A percentile compares a stretch with the other conserved stretches of the same genome.
Conservation (phyloP, 2,888 invertebrate genomes). For the Andrena bicolor region DNA sequence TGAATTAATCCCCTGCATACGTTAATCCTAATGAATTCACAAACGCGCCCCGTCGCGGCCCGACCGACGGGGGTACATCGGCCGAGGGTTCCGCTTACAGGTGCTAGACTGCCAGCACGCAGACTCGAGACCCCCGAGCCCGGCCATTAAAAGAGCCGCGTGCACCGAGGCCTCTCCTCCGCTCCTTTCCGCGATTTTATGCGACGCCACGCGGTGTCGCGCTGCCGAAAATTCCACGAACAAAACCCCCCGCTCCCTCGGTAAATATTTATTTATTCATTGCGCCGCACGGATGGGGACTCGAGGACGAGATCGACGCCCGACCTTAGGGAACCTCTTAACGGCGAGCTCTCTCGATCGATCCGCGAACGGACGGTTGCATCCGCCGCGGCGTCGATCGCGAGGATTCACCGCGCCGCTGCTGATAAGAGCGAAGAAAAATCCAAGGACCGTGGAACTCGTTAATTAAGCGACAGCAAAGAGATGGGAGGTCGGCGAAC, state of each 20-base stretch:
- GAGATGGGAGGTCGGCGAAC: constrained; percentile 23
- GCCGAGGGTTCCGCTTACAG: constrained; percentile 55
- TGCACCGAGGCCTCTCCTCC: constrained; percentile 1
- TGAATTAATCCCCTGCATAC: constrained; percentile 82
- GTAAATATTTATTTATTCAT: constrained; percentile 28
- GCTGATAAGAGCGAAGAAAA: neutral
- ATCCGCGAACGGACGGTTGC: neutral
- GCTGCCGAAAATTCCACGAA: constrained; percentile 51
- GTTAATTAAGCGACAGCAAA: constrained; percentile 46
- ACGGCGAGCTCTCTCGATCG: neutral
- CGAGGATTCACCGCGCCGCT: no score
- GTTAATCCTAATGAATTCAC: constrained; percentile 83
- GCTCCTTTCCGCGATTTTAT: constrained; percentile 63
- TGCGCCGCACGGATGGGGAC: neutral
- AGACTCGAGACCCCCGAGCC: constrained; percentile 53
- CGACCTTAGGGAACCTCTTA: neutral
- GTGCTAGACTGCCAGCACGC: constrained; percentile 46
- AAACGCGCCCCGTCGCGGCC: constrained; percentile 71
- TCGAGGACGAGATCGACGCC: neutral
- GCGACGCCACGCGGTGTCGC: constrained; percentile 70
- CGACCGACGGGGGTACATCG: constrained; percentile 39
- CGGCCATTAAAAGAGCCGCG: constrained; percentile 63
- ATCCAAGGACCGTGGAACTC: neutral
- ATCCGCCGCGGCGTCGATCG: no score
- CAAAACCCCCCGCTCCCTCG: neutral